Percentiles rank a stretch among this genome's conserved stretches.
Evolutionary conservation across 2,888 invertebrate genomes (phyloP).

Genomic region (Griposia aprilina): DNA sequence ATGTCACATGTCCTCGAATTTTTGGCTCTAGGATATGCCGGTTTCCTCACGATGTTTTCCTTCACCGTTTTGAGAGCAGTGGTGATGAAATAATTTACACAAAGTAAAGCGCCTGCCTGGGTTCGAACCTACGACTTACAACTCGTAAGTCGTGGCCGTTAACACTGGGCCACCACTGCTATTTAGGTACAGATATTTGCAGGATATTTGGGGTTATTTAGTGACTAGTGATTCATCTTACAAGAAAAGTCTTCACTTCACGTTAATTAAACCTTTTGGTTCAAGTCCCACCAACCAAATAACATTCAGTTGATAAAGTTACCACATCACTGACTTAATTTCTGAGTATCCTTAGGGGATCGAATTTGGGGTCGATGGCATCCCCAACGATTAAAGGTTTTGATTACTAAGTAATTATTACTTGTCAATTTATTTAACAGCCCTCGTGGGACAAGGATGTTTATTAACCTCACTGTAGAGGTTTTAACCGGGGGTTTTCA

Average conservation of each 20-base stretch:
- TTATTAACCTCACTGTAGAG: background rate
- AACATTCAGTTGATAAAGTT: background rate
- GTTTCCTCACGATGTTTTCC: too few species aligned
- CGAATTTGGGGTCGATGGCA: background rate
- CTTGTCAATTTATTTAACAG: slow-evolving; percentile 17
- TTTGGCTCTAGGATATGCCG: too few species aligned
- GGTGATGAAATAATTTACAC: too few species aligned
- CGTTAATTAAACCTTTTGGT: background rate
- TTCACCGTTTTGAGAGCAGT: too few species aligned
- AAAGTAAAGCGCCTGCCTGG: too few species aligned
- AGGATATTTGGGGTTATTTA: background rate
- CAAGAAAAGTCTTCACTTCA: background rate
- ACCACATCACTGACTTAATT: background rate
- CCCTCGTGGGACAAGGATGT: background rate
- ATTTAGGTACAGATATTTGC: background rate
- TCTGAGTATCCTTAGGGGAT: background rate
- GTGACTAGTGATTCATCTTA: background rate
- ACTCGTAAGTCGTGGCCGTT: too few species aligned
- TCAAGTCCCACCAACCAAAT: background rate
- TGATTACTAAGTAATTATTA: background rate
- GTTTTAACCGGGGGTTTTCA: background rate
- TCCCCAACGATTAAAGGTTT: slow-evolving; percentile 7
- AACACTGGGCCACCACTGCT: too few species aligned
- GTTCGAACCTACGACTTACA: too few species aligned
- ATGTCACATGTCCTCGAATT: too few species aligned